These are phyloP conservation scores for Chrysodeixis includens DNA, from an alignment of 2,888 invertebrate species.

Conservation along the genomic window DNA sequence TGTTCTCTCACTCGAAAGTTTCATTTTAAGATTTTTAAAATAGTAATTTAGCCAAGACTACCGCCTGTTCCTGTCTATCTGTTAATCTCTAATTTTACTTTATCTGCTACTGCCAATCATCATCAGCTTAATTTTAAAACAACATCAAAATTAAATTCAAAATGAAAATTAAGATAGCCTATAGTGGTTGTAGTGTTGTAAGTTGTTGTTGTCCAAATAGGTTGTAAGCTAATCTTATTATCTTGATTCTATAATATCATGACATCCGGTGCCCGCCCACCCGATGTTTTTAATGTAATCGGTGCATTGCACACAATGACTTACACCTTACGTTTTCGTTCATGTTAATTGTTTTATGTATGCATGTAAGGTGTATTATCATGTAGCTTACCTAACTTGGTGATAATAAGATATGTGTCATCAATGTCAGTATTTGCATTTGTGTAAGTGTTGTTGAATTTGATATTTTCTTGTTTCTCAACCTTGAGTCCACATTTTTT, in stretches of 20 bases:
- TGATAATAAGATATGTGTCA: not conserved
- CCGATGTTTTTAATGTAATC: slow-evolving; percentile 56
- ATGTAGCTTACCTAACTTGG: not conserved
- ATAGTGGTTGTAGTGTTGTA: too few species aligned
- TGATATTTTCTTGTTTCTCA: not conserved
- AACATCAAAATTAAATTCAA: not conserved
- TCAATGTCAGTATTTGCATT: not conserved
- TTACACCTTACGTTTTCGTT: slow-evolving; percentile 52
- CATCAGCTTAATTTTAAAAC: not conserved
- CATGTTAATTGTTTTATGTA: slow-evolving; percentile 59
- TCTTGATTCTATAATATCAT: slow-evolving; percentile 59
- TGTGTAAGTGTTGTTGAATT: not conserved
- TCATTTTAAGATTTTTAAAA: too few species aligned
- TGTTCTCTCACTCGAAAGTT: too few species aligned
- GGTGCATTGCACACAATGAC: slow-evolving; percentile 49
- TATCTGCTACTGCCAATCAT: not conserved
- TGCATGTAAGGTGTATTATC: slow-evolving; percentile 24
- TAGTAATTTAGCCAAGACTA: too few species aligned
- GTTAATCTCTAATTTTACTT: too few species aligned
- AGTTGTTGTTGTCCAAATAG: too few species aligned
- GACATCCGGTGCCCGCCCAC: slow-evolving; percentile 66
- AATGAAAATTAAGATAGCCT: too few species aligned
- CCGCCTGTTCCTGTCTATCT: too few species aligned
- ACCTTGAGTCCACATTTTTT: not conserved
- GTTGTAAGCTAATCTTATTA: slow-evolving; percentile 37